Conservation (phyloP, 2,113 vertebrate genomes). For the Alces alces region DNA sequence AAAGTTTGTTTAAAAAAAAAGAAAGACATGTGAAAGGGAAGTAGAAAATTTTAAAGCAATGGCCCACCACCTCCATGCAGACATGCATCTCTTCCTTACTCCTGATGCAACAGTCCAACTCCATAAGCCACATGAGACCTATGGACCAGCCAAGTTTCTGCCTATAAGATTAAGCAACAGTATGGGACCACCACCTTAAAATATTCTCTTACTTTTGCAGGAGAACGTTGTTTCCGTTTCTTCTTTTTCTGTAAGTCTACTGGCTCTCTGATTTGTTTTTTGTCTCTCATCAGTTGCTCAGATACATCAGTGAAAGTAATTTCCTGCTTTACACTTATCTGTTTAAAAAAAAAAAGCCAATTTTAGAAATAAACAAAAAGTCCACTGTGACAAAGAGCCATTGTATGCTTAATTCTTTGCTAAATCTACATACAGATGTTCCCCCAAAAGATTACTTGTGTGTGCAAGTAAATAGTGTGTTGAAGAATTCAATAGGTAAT, state of each 20-base stretch:
- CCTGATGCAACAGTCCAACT: neutral
- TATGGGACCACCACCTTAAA: slow-evolving; percentile 38
- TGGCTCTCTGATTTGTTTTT: slow-evolving; percentile 91
- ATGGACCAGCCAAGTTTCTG: neutral
- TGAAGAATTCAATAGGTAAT: neutral
- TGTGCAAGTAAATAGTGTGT: neutral
- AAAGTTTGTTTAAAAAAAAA: neutral
- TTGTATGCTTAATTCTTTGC: neutral
- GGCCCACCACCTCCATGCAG: neutral
- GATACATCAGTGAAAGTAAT: slow-evolving; percentile 92
- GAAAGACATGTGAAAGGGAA: neutral
- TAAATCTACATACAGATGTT: neutral
- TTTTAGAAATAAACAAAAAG: slow-evolving; percentile 75
- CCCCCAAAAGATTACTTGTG: neutral
- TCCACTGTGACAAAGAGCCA: slow-evolving; percentile 34
- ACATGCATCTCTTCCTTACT: neutral
- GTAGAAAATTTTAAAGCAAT: neutral
- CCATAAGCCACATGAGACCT: neutral
- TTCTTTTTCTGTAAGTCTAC: slow-evolving; percentile 96
- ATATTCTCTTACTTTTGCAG: slow-evolving; percentile 92
- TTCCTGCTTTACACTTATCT: slow-evolving; percentile 98
- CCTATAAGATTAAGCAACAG: neutral
- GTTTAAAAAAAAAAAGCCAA: slow-evolving; percentile 79
- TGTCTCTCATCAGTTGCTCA: slow-evolving; percentile 91
- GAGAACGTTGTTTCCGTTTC: slow-evolving; percentile 97